Percentiles rank a stretch among this genome's conserved stretches.
Evolutionary conservation across 2,113 vertebrate genomes (phyloP).

Genomic region (Steatornis caripensis): DNA sequence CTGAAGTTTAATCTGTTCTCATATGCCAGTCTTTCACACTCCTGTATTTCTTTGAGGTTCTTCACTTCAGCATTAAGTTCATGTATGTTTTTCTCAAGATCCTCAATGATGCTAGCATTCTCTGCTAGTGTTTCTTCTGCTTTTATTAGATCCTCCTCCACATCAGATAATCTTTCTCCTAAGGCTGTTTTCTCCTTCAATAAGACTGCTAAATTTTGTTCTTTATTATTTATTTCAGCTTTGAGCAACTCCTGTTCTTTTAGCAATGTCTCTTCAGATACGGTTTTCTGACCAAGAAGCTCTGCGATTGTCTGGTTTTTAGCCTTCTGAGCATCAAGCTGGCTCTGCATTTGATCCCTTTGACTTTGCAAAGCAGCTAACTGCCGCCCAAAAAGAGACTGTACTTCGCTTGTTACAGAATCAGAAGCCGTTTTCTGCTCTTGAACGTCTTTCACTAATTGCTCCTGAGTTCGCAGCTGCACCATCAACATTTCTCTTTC

Average conservation of each 20-base stretch:
- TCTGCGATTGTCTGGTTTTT: constrained; percentile 44
- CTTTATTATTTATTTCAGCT: constrained; percentile 59
- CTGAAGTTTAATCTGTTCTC: constrained; percentile 73
- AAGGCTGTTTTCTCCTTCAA: constrained; percentile 70
- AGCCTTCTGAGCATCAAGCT: constrained; percentile 60
- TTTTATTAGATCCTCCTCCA: constrained; percentile 57
- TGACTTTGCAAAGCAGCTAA: constrained; percentile 51
- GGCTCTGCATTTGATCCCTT: constrained; percentile 52
- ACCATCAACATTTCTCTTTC: constrained; percentile 50
- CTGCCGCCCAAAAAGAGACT: constrained; percentile 49
- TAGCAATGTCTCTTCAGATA: constrained; percentile 26
- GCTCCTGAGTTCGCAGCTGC: constrained; percentile 67
- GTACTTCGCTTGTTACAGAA: constrained; percentile 34
- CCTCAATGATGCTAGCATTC: constrained; percentile 20
- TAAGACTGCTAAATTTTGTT: constrained; percentile 36
- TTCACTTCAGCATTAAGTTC: constrained; percentile 67
- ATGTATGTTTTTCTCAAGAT: constrained; percentile 59
- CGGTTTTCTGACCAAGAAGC: constrained; percentile 59
- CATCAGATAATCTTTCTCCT: constrained; percentile 54
- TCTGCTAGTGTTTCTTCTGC: constrained; percentile 45
- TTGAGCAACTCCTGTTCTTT: constrained; percentile 59
- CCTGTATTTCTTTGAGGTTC: constrained; percentile 68
- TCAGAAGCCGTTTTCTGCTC: constrained; percentile 59
- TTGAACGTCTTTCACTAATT: constrained; percentile 63
- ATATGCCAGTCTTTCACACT: constrained; percentile 74